Evolutionary conservation across 2,797 vertebrate species (phyloP).

Genomic region (Melanotaenia pygmaea): DNA sequence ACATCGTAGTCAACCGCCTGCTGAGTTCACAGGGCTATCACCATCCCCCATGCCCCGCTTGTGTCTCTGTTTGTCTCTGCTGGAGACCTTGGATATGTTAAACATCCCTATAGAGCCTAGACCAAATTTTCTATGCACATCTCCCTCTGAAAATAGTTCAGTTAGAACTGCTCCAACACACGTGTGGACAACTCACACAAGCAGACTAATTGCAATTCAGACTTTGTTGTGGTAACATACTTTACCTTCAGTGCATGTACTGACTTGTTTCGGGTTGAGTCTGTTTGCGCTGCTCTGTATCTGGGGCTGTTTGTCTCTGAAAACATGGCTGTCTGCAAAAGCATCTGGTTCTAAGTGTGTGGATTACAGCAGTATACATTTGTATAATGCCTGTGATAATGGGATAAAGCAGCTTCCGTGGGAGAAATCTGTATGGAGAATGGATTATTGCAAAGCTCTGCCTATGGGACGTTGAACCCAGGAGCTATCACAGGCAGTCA

Average conservation of each 20-base stretch:
- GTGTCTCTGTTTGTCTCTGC: constrained; percentile 77
- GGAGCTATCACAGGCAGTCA: constrained; percentile 83
- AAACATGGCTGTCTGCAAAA: constrained; percentile 73
- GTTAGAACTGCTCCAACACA: constrained; percentile 12
- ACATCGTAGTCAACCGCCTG: constrained; percentile 79
- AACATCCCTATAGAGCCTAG: constrained; percentile 64
- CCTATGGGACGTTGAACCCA: constrained; percentile 80
- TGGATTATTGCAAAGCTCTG: constrained; percentile 82
- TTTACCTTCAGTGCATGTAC: constrained; percentile 30
- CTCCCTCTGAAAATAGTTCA: constrained; percentile 59
- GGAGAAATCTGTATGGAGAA: constrained; percentile 83
- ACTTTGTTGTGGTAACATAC: constrained; percentile 23
- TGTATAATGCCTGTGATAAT: constrained; percentile 86
- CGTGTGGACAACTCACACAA: constrained; percentile 6
- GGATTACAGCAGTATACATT: constrained; percentile 84
- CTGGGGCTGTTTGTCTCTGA: constrained; percentile 65
- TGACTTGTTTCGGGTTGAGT: constrained; percentile 28
- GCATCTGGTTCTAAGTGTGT: constrained; percentile 75
- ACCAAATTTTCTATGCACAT: constrained; percentile 50
- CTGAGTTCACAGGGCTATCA: constrained; percentile 83
- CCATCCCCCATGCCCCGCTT: constrained; percentile 75
- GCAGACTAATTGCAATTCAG: constrained; percentile 41
- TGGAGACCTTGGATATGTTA: constrained; percentile 85
- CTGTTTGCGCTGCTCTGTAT: constrained; percentile 56
- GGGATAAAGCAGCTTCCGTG: constrained; percentile 82